Conservation (phyloP, 2,113 vertebrate species). For the Panthera tigris region DNA sequence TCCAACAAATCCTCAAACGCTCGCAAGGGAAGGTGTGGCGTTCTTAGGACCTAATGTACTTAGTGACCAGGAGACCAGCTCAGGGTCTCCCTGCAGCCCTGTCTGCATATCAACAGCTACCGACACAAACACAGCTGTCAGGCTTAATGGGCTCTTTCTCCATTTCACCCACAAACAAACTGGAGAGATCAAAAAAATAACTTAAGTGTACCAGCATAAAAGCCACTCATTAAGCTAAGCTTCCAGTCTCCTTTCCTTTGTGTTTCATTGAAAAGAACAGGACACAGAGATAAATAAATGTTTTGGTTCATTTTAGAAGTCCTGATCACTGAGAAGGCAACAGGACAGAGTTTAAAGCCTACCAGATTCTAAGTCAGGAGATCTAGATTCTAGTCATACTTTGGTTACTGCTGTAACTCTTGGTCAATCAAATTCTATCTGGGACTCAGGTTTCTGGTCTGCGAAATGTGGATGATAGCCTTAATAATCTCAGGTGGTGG, state of each 20-base stretch:
- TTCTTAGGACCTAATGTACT: background rate
- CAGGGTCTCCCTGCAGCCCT: background rate
- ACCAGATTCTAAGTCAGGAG: background rate
- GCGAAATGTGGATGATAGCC: background rate
- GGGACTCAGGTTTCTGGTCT: background rate
- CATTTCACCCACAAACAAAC: slow-evolving; percentile 20
- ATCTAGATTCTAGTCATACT: background rate
- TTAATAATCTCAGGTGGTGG: background rate
- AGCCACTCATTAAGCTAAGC: background rate
- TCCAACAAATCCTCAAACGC: background rate
- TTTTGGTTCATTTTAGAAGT: background rate
- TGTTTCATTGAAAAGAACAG: background rate
- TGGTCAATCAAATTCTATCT: background rate
- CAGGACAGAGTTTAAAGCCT: background rate
- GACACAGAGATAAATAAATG: background rate
- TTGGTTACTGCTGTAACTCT: background rate
- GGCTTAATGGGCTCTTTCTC: background rate
- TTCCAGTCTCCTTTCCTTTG: background rate
- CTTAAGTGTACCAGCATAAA: background rate
- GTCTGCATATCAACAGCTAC: background rate
- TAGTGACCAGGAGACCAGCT: background rate
- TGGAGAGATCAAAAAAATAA: slow-evolving; percentile 29
- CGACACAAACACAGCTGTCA: slow-evolving; percentile 59
- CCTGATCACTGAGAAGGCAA: background rate
- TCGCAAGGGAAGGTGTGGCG: background rate